phyloP scores from a whole-genome alignment of 2,888 invertebrate species.

The Serrognathus titanus region DNA sequence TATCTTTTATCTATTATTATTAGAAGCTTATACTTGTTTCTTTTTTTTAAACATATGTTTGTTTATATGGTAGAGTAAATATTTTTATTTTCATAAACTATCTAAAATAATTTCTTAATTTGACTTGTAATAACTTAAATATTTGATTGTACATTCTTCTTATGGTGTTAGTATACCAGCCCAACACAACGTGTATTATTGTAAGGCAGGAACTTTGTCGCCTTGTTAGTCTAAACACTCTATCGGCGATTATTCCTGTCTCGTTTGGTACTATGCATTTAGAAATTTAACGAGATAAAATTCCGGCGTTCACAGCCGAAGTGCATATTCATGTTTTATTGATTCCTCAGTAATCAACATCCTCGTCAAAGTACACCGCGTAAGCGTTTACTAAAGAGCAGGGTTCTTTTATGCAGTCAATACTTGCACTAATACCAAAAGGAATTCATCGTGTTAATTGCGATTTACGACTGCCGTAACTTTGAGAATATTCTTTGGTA shows the following conservation, averaged over 20 bases:
- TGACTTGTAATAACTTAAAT: too few relatives aligned
- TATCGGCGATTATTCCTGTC: constrained; percentile 1
- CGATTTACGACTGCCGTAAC: constrained; percentile 29
- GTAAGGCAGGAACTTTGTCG: background rate
- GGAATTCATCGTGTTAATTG: constrained; percentile 31
- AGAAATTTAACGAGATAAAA: constrained; percentile 21
- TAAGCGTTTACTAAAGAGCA: constrained; percentile 16
- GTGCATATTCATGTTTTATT: constrained; percentile 33
- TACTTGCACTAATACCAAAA: constrained; percentile 23
- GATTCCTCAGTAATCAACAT: constrained; percentile 28
- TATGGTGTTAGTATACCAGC: too few relatives aligned
- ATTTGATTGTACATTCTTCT: too few relatives aligned
- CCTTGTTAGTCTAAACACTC: background rate
- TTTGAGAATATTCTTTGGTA: constrained; percentile 2
- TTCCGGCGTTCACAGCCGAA: constrained; percentile 24
- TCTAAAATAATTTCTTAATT: too few relatives aligned
- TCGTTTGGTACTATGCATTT: constrained; percentile 6
- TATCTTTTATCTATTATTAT: too few relatives aligned
- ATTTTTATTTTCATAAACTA: too few relatives aligned
- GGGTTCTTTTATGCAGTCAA: constrained; percentile 22
- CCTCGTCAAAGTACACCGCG: constrained; percentile 17
- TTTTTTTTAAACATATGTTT: too few relatives aligned
- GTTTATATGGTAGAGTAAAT: too few relatives aligned
- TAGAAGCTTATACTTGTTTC: too few relatives aligned
- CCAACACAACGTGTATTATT: too few relatives aligned